phyloP scores from a whole-genome alignment of 2,888 invertebrate species.

The Lissonota sp. region DNA sequence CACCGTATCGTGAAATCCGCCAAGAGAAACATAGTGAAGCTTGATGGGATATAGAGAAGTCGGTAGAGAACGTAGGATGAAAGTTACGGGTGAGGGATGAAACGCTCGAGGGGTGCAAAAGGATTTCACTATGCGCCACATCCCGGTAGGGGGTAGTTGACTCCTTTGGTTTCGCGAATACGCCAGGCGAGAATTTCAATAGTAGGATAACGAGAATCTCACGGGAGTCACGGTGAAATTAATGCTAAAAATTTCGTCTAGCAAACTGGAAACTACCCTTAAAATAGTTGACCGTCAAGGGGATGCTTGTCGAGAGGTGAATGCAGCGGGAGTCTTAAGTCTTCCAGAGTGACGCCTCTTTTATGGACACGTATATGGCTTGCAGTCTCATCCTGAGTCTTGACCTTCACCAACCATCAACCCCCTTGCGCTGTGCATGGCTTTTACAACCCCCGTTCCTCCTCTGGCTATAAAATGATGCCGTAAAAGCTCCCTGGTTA shows the following conservation, averaged over 20 bases:
- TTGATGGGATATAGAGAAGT: conserved; percentile 12
- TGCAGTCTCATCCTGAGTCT: conserved; percentile 65
- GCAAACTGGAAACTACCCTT: too few relatives aligned
- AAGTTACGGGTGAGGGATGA: conserved; percentile 21
- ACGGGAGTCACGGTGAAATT: too few relatives aligned
- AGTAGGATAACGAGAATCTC: too few relatives aligned
- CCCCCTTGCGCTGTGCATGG: conserved; percentile 59
- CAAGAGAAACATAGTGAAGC: conserved; percentile 20
- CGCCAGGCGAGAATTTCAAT: too few relatives aligned
- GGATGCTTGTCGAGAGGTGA: too few relatives aligned
- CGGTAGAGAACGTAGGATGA: too few relatives aligned
- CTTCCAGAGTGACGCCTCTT: background rate
- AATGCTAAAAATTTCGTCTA: too few relatives aligned
- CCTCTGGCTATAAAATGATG: conserved; percentile 28
- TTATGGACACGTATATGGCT: background rate
- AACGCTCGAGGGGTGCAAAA: conserved; percentile 41
- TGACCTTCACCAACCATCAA: conserved; percentile 66
- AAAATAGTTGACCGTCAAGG: too few relatives aligned
- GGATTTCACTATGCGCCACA: conserved; percentile 55
- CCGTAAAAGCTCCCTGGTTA: conserved; percentile 46
- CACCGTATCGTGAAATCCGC: conserved; percentile 59
- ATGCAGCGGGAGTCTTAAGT: too few relatives aligned
- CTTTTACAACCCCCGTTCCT: conserved; percentile 37
- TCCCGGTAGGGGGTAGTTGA: conserved; percentile 33
- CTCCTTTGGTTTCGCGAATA: conserved; percentile 60